These are phyloP conservation scores for Herpetotheres cachinnans DNA, from an alignment of 2,113 vertebrate genomes.

Conservation along the genomic window DNA sequence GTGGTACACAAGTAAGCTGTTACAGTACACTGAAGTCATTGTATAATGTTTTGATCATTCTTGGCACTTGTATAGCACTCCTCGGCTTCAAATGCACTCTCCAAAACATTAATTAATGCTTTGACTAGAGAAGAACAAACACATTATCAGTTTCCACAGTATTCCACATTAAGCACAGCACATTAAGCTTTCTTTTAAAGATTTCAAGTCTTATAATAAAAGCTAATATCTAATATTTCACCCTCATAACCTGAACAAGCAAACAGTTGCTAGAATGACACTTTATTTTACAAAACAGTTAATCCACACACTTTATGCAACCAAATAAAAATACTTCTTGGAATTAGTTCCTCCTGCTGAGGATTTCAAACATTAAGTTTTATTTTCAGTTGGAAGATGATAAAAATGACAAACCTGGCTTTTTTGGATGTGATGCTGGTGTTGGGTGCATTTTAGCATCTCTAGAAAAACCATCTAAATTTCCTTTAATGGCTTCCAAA, in stretches of 20 bases:
- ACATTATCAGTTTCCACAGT: background rate
- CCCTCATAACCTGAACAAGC: background rate
- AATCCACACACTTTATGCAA: background rate
- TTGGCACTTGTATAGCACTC: background rate
- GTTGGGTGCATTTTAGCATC: slow-evolving; percentile 98
- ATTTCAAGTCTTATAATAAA: background rate
- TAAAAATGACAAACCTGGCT: slow-evolving; percentile 82
- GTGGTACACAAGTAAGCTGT: background rate
- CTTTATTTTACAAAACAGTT: background rate
- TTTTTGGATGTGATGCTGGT: slow-evolving; percentile 88
- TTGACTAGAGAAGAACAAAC: background rate
- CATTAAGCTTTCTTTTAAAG: background rate
- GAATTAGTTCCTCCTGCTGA: background rate
- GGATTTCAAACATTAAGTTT: background rate
- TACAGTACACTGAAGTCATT: background rate
- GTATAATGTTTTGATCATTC: background rate
- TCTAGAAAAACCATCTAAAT: slow-evolving; percentile 96
- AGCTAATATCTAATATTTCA: background rate
- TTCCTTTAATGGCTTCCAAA: slow-evolving; percentile 97
- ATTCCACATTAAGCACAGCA: background rate
- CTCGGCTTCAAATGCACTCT: slow-evolving; percentile 26
- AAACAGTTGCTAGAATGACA: background rate
- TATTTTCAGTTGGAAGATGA: slow-evolving; percentile 15
- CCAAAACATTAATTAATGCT: slow-evolving; percentile 21
- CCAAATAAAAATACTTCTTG: background rate